A percentile compares a stretch with the other conserved stretches of the same genome.
Conservation (phyloP, 2,797 vertebrate genomes). For the Podarcis lilfordi region DNA sequence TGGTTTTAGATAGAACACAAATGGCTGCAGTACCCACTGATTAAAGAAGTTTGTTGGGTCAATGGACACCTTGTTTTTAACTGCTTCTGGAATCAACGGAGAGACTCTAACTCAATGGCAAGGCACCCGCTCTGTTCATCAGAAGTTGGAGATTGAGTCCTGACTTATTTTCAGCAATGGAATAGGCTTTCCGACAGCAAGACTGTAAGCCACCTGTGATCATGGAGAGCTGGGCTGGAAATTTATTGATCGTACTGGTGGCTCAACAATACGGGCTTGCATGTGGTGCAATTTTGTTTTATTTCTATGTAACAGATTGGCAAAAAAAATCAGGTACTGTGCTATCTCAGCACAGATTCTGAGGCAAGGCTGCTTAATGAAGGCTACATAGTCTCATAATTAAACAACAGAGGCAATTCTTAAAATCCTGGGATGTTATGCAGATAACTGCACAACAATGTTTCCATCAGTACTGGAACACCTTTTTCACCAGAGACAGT, state of each 20-base stretch:
- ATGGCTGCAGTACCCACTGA: neutral
- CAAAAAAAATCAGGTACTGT: neutral
- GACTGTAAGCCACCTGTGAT: neutral
- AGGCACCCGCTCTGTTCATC: neutral
- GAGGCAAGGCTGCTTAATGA: neutral
- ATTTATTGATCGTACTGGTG: neutral
- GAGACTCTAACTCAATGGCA: neutral
- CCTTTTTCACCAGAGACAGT: neutral
- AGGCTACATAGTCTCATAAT: slow-evolving; percentile 1
- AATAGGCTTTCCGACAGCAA: neutral
- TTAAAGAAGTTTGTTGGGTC: neutral
- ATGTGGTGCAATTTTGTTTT: neutral
- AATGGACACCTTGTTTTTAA: neutral
- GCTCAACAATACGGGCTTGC: neutral
- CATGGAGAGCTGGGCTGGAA: neutral
- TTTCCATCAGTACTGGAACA: neutral
- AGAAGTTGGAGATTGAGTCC: neutral
- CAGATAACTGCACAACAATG: neutral
- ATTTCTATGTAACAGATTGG: neutral
- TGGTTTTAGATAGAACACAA: slow-evolving; percentile 31
- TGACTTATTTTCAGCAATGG: neutral
- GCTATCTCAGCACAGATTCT: neutral
- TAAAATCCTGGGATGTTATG: neutral
- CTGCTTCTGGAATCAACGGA: neutral
- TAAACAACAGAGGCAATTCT: slow-evolving; percentile 3